Base-by-base conservation (phyloP, 2,888 invertebrate genomes). In the Drosophila mayaguana region DNA sequence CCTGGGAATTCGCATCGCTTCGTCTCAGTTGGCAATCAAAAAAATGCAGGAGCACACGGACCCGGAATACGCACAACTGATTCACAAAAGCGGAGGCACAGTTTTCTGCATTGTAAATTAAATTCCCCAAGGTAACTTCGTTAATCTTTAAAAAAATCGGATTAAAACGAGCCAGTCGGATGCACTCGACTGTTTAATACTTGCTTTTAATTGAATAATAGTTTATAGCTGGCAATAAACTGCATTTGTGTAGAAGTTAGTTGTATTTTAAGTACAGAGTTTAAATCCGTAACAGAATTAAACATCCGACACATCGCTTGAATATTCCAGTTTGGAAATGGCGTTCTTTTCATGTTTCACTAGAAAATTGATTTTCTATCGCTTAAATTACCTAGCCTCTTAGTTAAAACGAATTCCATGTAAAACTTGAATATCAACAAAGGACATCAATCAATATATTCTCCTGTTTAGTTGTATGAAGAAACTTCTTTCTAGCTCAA, bases 101-200 rank as follows among this genome's bases (percentile, higher is more conserved):
- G 43, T 68, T 62, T 16, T 40, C 28, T 54, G 61, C 64, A 66
- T 62, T 76, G 67, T 84, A 78, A 75, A 87, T 84, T 80, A 63
- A 75, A 84, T 72, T 80, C 62, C 64, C 66, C 84, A 85, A 87
- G 84, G 84, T 87, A 87, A 84, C 53, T 67, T 56, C 72, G 78
- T 84, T 75, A 77, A 76, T 78, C 57, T 63, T 40, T 0, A 8
- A 38, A 7, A 38, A n/a, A 38, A 36, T 14, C 4, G 4, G 5
- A 3, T 14, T 77, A 80, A 83, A 38, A 36, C 32, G 32, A 34
- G 43, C 18, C 9, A n/a, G 20, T 43, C 20, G 56, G 11, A 9
- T 22, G 43, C 20, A 32, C 2, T 38, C 43, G 20, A 56, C 56
- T n/a, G 11, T 11, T 18, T 7, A 28, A 32, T 56, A 34, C 56